Evolutionary conservation across 2,888 invertebrate species (phyloP), one percentile per base, ranked within the genome.

Genomic region (Caenorhabditis drosophilae): DNA sequence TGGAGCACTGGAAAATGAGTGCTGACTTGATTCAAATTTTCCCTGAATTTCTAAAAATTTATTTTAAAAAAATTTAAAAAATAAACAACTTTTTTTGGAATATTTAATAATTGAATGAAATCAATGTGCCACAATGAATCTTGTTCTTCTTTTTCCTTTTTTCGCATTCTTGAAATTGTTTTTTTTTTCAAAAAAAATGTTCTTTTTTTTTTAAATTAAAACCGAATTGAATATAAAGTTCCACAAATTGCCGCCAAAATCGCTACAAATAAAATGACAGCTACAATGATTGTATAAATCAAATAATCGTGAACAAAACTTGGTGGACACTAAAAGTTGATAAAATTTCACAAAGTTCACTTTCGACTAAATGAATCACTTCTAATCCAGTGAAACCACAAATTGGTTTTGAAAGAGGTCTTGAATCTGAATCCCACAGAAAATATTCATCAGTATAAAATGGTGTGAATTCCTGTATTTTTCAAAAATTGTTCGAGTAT

Each of bases 61-160:
- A n/a, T 4, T 16, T 31, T 31, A 31, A 12, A 31, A 31, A 31
- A 31, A 31, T 31, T 12, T 9, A 31, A 31, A 9, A 31, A 31
- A 12, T 31, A 31, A 44, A 31, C 15, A 15, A 62, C 62, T 27
- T 66, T 66, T 18, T 45, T 56, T 12, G 18, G 26, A 25, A 60
- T 50, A 4, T 31, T n/a, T 15, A 51, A 34, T n/a, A 66, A 31
- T 20, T 60, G 45, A 0, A n/a, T 18, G 9, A 40, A 50, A 9
- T 60, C 55, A 1, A 75, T 57, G 42, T 73, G 69, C 75, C 75
- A 75, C 35, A 70, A 12, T 41, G 45, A 41, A 46, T 73, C 66
- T 36, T 63, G 49, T 16, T 64, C 40, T 22, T 71, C 68, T 23
- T 63, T 46, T 49, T 75, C 73, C 15, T 46, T 40, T 3, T 49